Base-by-base conservation (phyloP, 1,140 invertebrate genomes). In the Drosophila orosa region DNA sequence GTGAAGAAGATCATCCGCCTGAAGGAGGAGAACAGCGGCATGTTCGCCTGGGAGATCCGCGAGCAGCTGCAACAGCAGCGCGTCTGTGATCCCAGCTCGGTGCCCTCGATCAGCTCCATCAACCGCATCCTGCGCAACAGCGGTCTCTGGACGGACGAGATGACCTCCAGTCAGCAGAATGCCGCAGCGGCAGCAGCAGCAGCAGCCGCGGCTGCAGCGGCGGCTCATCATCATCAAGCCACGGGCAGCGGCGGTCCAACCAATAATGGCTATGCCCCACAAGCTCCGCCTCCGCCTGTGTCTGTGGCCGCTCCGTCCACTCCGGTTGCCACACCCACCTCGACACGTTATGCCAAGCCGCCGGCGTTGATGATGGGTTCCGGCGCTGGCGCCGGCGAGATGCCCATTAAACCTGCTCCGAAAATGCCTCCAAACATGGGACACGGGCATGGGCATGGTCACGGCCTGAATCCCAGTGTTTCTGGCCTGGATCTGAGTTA, bases 11-110 rank as follows among this genome's bases (percentile, higher is more conserved):
- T 98, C 71, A 94, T 98, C 15, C 94, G 97, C 5, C 94, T 97
- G 85, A 98, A 98, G 90, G 96, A 97, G 84, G 97, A 98, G 90
- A 97, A 98, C 91, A 97, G 97, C 0, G 96, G 96, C 6, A 96
- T 98, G 95, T 98, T 98, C 84, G 97, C 97, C 12, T 98, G 97
- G 97, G 97, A 98, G 93, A 98, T 98, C 52, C 94, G 97, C 1
- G 97, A 98, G 89, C 94, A 96, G 77, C 93, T 98, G 58, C 94
- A 97, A 15, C 94, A 95, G 13, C 97, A 97, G 84, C 94, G 96
- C 42, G 95, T 97, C 55, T 98, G 97, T 89, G 97, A 97, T 91
- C 95, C 96, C 1, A 95, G 96, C 89, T 95, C 95, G 47, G 96
- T 98, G 73, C 97, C 98, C 2, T 98, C 97, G 35, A 98, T 99